Percentiles rank a stretch among this genome's conserved stretches.
phyloP scores from a whole-genome alignment of 2,797 vertebrate species.

The Thaleichthys pacificus region DNA sequence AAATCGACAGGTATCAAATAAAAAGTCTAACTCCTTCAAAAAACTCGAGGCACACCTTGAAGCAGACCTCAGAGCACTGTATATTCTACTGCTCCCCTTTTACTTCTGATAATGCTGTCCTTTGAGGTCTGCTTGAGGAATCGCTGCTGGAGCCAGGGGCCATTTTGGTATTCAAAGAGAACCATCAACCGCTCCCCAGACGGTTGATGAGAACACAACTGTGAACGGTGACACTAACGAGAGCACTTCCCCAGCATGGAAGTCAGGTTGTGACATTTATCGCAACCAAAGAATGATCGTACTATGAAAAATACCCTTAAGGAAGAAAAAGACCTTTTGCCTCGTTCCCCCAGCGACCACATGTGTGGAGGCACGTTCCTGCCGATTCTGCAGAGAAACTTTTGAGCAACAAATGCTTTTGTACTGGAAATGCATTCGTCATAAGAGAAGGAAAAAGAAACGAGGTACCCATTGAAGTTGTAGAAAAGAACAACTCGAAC shows the following conservation, averaged over 20 bases:
- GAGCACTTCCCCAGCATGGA: constrained; percentile 21
- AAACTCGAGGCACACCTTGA: too few relatives aligned
- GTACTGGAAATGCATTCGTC: constrained; percentile 53
- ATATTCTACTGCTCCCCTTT: too few relatives aligned
- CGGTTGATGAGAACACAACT: neutral
- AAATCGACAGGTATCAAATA: too few relatives aligned
- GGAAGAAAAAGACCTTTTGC: constrained; percentile 19
- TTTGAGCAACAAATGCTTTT: constrained; percentile 54
- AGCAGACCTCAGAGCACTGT: too few relatives aligned
- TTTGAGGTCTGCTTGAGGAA: too few relatives aligned
- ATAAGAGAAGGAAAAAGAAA: constrained; percentile 32
- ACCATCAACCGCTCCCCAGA: neutral
- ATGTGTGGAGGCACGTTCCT: constrained; percentile 37
- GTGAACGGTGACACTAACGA: neutral
- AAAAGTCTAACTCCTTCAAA: too few relatives aligned
- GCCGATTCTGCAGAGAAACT: constrained; percentile 36
- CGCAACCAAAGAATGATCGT: constrained; percentile 32
- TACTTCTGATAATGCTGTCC: too few relatives aligned
- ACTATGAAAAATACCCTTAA: constrained; percentile 36
- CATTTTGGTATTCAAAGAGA: neutral
- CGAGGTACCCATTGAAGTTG: constrained; percentile 44
- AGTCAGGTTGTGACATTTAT: constrained; percentile 15
- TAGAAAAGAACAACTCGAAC: constrained; percentile 55
- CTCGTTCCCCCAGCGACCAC: constrained; percentile 24
- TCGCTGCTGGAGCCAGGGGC: neutral